Evolutionary conservation across 2,888 invertebrate species (phyloP), one percentile per base, ranked within the genome.

Genomic region (Mallateleia sp.): DNA sequence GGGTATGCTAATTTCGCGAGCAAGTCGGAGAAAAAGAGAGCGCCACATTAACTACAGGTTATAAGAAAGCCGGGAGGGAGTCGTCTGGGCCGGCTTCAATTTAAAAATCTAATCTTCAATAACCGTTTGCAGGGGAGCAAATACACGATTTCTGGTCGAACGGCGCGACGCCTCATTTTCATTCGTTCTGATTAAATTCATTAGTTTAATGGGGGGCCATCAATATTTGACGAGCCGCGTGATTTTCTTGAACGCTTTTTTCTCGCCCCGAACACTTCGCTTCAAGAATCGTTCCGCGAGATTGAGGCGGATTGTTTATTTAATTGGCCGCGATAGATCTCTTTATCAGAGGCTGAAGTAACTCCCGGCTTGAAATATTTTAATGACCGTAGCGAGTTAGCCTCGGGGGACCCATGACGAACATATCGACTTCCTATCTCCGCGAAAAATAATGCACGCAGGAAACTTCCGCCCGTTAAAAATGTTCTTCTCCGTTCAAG

Each of bases 61-160:
- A 89, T 88, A 88, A 88, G 90, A 85, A 83, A 89, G 71, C 54
- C 88, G 54, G 75, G 79, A 78, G 74, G 79, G 77, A 79, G 84
- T 78, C 89, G 90, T 83, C 90, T 90, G 90, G 90, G 90, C 90
- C 91, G 93, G 91, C 93, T 94, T 92, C 95, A 94, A 95, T 95
- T 95, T 95, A 95, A 95, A 95, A 95, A 95, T 94, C 95, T 95
- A 95, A 95, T 95, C 95, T 94, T 92, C 94, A 93, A 93, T 94
- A 94, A 94, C 93, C 94, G 94, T 93, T 94, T 92, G 90, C 89
- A 90, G 90, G 90, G 92, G 88, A 90, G 83, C 87, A 92, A 93
- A 93, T 93, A 91, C 91, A 92, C 92, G 92, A 85, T 88, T 91
- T 89, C 74, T 81, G 80, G 85, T 85, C 80, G 89, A 88, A 89